A percentile compares a stretch with the other conserved stretches of the same genome.
Evolutionary conservation across 2,888 invertebrate species (phyloP).

Genomic region (Crossocerus cetratus): DNA sequence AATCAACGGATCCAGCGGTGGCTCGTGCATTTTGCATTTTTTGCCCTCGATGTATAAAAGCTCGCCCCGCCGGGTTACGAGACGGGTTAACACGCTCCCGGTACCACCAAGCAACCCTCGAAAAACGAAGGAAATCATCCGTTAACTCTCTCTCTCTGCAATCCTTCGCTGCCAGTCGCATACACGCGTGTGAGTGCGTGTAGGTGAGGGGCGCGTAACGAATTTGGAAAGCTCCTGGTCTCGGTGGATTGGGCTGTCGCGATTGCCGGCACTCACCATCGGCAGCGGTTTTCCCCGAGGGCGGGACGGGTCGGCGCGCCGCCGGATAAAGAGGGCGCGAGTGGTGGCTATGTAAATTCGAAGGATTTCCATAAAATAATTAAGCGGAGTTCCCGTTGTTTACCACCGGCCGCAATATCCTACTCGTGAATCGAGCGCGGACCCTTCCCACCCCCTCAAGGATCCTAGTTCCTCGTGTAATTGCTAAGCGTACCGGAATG

Average conservation of each 20-base stretch:
- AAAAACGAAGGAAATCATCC: conserved; percentile 15
- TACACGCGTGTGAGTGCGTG: no score
- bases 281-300: neutral
- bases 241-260: no score
- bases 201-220: neutral
- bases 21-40: conserved; percentile 25
- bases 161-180: neutral
- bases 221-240: neutral
- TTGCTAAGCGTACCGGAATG: conserved; percentile 36
- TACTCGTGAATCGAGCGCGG: conserved; percentile 31
- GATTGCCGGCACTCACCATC: no score
- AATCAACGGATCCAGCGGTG: conserved; percentile 42
- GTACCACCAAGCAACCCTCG: neutral
- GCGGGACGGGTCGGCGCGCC: neutral
- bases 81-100: neutral
- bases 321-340: conserved; percentile 13
- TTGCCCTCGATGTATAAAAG: conserved; percentile 12
- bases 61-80: conserved; percentile 16
- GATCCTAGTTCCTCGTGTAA: conserved; percentile 12
- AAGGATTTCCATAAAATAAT: conserved; percentile 61
- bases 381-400: conserved; percentile 56
- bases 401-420: conserved; percentile 26
- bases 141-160: conserved; percentile 13
- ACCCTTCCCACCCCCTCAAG: neutral
- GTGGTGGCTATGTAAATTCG: conserved; percentile 44